These are phyloP conservation scores for Mormoops blainvillei DNA, from an alignment of 2,113 vertebrate genomes.

Conservation along the genomic window DNA sequence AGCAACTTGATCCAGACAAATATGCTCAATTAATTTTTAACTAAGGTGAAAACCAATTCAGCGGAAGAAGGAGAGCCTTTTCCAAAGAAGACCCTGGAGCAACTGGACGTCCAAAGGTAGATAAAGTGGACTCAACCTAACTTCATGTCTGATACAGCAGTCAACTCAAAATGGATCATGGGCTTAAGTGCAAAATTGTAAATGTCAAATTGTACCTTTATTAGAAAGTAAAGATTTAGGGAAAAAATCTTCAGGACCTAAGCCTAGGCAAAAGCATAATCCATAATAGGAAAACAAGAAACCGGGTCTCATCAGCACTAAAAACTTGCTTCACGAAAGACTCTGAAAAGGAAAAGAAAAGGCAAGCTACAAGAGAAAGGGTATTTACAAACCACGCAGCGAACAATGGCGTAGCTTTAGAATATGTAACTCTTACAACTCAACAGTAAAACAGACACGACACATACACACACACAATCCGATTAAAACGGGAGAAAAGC, in stretches of 20 bases:
- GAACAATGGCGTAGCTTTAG: neutral
- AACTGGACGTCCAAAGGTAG: neutral
- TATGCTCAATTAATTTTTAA: neutral
- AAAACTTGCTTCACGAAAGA: neutral
- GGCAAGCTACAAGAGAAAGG: neutral
- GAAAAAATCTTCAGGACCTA: neutral
- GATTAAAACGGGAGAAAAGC: neutral
- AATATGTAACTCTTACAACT: neutral
- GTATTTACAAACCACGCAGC: neutral
- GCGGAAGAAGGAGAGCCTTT: neutral
- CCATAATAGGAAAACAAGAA: neutral
- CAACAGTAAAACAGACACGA: neutral
- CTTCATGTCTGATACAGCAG: neutral
- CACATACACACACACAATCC: neutral
- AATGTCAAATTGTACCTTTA: neutral
- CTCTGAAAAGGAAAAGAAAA: neutral
- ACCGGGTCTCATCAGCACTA: neutral
- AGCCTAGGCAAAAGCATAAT: neutral
- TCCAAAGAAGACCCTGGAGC: neutral
- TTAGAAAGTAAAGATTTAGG: neutral
- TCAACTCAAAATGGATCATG: neutral
- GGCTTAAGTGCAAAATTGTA: neutral
- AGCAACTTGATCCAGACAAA: neutral
- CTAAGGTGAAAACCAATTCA: neutral
- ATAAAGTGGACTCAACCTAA: neutral